These are phyloP conservation scores for Myotis lucifugus DNA, from an alignment of 2,113 vertebrate genomes.

Conservation along the genomic window DNA sequence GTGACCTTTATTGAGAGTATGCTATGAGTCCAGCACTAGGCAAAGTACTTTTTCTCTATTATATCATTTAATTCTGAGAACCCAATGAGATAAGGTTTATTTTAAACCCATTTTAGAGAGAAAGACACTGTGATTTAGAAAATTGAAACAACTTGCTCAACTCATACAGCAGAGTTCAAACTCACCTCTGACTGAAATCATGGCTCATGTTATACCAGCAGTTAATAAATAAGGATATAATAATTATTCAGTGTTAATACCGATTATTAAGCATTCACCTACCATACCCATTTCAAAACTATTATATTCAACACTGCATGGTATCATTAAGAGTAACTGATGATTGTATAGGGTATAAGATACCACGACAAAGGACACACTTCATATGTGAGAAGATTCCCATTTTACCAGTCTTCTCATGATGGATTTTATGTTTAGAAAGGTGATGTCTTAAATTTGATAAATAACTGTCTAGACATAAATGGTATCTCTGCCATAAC, in stretches of 20 bases:
- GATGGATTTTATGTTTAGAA: background rate
- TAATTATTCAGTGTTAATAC: background rate
- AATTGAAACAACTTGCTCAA: background rate
- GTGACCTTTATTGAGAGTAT: background rate
- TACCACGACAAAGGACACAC: background rate
- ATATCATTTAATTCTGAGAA: conserved; percentile 39
- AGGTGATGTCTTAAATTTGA: background rate
- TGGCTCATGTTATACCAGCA: background rate
- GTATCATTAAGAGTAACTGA: background rate
- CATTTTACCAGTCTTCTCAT: background rate
- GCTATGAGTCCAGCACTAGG: background rate
- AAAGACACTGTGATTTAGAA: background rate
- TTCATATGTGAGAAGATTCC: background rate
- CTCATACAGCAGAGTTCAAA: background rate
- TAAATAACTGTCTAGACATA: background rate
- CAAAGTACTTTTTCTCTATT: background rate
- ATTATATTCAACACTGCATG: background rate
- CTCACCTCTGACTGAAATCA: background rate
- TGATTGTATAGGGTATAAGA: background rate
- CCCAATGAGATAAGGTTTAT: background rate
- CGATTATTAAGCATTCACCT: background rate
- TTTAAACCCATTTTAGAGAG: background rate
- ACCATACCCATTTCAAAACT: background rate
- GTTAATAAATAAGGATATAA: background rate
- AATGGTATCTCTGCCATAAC: background rate